Evolutionary conservation across 2,113 vertebrate species (phyloP).

Genomic region (Nycticebus coucang): DNA sequence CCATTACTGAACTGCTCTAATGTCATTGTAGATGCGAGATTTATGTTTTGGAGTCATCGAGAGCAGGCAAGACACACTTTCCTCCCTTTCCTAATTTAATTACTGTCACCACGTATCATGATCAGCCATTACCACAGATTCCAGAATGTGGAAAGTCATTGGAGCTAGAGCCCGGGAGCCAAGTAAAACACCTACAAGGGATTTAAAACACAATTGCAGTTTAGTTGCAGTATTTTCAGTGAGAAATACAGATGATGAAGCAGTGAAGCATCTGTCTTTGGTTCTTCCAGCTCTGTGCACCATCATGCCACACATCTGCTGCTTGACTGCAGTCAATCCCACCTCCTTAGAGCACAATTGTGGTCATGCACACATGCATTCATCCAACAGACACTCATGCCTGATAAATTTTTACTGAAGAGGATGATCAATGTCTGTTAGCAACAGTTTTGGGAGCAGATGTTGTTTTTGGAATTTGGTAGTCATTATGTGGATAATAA

Average conservation of each 20-base stretch:
- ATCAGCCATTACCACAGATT: neutral
- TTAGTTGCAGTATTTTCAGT: neutral
- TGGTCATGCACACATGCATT: neutral
- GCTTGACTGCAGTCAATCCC: neutral
- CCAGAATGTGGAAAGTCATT: neutral
- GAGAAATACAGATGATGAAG: neutral
- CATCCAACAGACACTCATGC: neutral
- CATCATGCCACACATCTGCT: neutral
- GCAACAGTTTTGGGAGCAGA: constrained; percentile 52
- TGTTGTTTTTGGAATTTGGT: constrained; percentile 16
- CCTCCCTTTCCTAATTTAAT: constrained; percentile 21
- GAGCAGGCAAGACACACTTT: neutral
- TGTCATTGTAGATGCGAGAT: neutral
- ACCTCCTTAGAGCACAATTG: accelerated
- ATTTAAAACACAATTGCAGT: neutral
- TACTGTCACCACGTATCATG: neutral
- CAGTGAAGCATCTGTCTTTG: neutral
- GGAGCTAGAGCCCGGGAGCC: neutral
- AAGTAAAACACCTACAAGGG: constrained; percentile 16
- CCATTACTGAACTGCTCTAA: neutral
- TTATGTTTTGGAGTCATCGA: neutral
- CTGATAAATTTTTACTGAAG: constrained; percentile 18
- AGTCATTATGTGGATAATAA: neutral
- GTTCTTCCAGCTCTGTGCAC: neutral
- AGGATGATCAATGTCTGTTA: neutral